Evolutionary conservation across 2,888 invertebrate species (phyloP), one percentile per base, ranked within the genome.

Genomic region (Unio pictorum): DNA sequence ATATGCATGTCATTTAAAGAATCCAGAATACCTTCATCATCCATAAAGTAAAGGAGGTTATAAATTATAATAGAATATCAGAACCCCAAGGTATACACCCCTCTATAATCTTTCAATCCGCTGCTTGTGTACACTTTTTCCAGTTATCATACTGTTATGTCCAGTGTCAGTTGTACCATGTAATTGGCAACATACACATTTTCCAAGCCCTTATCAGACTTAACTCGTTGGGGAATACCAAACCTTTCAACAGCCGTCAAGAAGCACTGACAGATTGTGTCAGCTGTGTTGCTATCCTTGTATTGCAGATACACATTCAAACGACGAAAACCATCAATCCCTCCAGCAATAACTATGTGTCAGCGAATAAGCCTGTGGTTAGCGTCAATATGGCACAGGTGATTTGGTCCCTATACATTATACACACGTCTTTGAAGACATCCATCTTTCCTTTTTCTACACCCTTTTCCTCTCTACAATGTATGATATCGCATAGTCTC

Each of bases 311-410:
- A 72, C 20, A 57, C 58, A 11, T 74, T 57, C 18, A 74, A 58
- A 30, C 76, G 62, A 58, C 76, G 74, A 60, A 74, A 74, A 4
- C 76, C 76, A 68, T 74, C 76, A 45, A 74, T 72, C 5, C 72
- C 72, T 54, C 66, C 76, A 34, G 61, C 66, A 56, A 72, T 72
- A 18, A 76, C 59, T 26, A 76, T 66, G 59, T 68, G 55, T 72
- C 72, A 76, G 30, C 72, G 23, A 55, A 74, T 76, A 17, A 76
- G 66, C 57, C 68, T 76, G 61, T 76, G 72, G 54, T 74, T 74
- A 4, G 74, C 72, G 34, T 76, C 76, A 34, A 74, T 20, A 61
- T 76, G 76, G 74, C 76, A 74, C 3, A 74, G 28, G 63, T 72
- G 68, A 54, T 76, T 76, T 45, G 73, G 67, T 11, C 45, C 45